These are phyloP conservation scores for Armadillidium nasatum DNA, from an alignment of 1,140 invertebrate genomes.

Conservation along the genomic window DNA sequence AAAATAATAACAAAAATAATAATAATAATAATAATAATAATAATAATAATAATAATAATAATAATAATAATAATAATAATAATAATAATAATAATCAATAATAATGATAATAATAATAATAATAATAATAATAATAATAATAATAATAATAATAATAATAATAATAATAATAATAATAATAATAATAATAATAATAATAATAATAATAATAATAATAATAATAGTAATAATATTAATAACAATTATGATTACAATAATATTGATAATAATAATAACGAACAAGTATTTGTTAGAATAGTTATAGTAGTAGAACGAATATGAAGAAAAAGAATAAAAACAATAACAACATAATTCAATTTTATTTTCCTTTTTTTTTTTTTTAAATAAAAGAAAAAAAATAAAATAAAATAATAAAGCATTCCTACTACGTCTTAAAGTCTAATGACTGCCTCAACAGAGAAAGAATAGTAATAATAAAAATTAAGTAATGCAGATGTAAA, in stretches of 20 bases:
- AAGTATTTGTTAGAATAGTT: no score
- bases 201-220: constrained; percentile 7
- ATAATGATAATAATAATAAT: neutral
- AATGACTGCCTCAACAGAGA: no score
- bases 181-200: constrained; percentile 8
- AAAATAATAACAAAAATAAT: no score
- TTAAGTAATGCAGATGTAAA: no score
- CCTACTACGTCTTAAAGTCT: neutral
- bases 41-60: constrained; percentile 3
- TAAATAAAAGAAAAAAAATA: neutral
- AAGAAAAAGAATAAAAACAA: no score
- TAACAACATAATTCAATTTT: no score
- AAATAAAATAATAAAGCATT: neutral
- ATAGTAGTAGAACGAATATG: no score
- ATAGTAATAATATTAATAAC: neutral
- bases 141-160: constrained; percentile 16
- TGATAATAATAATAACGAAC: neutral
- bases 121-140: constrained; percentile 11
- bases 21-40: constrained; percentile 1
- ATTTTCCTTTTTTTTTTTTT: no score
- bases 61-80: constrained; percentile 6
- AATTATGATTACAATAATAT: neutral
- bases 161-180: constrained; percentile 10
- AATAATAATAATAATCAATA: constrained; percentile 8
- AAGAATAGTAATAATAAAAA: no score